Conservation (phyloP, 2,888 invertebrate genomes). For the Drosophila recens region DNA sequence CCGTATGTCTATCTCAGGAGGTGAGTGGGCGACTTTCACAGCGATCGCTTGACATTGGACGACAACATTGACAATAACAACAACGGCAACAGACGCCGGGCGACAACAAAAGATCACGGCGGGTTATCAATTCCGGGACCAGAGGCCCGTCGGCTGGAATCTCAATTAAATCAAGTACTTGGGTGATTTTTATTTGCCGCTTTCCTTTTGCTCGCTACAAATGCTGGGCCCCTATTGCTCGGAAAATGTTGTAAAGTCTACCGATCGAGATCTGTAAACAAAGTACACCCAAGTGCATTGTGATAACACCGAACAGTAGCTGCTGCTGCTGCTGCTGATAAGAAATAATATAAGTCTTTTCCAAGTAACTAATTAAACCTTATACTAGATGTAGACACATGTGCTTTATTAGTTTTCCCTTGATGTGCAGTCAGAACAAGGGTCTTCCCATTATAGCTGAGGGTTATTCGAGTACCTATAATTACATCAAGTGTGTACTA, state of each 20-base stretch:
- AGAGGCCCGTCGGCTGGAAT: constrained; percentile 39
- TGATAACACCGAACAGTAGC: constrained; percentile 35
- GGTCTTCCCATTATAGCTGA: background rate
- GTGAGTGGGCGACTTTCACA: constrained; percentile 7
- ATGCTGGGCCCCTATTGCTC: constrained; percentile 55
- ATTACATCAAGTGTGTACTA: background rate
- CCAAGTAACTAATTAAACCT: constrained; percentile 35
- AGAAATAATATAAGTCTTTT: constrained; percentile 16
- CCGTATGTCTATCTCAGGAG: constrained; percentile 1
- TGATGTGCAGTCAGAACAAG: background rate
- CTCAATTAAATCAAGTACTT: constrained; percentile 43
- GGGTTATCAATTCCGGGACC: constrained; percentile 42
- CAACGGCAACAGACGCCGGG: constrained; percentile 2
- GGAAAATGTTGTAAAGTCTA: constrained; percentile 50
- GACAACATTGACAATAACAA: constrained; percentile 21
- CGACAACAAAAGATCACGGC: constrained; percentile 37
- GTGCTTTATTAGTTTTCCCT: constrained; percentile 40
- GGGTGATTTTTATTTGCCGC: constrained; percentile 23
- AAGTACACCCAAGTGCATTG: constrained; percentile 46
- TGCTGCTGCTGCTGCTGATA: constrained; percentile 35
- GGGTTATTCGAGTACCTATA: background rate
- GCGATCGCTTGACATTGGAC: constrained; percentile 29
- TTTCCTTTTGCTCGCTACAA: constrained; percentile 32
- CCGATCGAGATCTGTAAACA: constrained; percentile 34
- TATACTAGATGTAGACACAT: constrained; percentile 37